phyloP scores from a whole-genome alignment of 2,113 vertebrate species.

The Taxidea taxus region DNA sequence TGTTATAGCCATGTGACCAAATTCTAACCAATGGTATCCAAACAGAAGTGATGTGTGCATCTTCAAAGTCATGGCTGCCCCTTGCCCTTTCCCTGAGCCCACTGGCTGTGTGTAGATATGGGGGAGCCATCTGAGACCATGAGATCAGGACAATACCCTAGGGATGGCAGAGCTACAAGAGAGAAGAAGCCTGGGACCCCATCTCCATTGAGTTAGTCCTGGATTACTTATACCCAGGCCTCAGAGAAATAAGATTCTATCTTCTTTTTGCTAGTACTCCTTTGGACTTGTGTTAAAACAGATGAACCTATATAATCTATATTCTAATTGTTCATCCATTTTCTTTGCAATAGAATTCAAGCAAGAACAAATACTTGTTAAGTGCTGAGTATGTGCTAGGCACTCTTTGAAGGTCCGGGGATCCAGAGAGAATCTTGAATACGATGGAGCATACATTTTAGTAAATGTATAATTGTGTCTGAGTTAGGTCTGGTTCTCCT shows the following conservation, averaged over 20 bases:
- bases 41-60: not conserved
- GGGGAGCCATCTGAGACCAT: not conserved
- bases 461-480: not conserved
- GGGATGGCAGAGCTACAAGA: not conserved
- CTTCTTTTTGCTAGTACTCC: not conserved
- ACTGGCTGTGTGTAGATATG: not conserved
- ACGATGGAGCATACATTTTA: not conserved
- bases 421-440: not conserved
- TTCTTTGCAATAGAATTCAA: conserved; percentile 39
- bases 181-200: not conserved
- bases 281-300: not conserved
- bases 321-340: not conserved
- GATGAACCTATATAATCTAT: not conserved
- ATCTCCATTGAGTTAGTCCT: not conserved
- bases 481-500: not conserved
- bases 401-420: not conserved
- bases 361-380: not conserved
- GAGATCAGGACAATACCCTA: too few species aligned
- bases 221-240: not conserved
- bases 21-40: not conserved
- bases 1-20: not conserved
- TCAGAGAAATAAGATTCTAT: not conserved
- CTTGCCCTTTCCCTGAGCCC: not conserved
- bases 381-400: not conserved
- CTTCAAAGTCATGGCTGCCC: not conserved